These are phyloP conservation scores for Melospiza georgiana DNA, from an alignment of 2,113 vertebrate genomes.

Conservation along the genomic window DNA sequence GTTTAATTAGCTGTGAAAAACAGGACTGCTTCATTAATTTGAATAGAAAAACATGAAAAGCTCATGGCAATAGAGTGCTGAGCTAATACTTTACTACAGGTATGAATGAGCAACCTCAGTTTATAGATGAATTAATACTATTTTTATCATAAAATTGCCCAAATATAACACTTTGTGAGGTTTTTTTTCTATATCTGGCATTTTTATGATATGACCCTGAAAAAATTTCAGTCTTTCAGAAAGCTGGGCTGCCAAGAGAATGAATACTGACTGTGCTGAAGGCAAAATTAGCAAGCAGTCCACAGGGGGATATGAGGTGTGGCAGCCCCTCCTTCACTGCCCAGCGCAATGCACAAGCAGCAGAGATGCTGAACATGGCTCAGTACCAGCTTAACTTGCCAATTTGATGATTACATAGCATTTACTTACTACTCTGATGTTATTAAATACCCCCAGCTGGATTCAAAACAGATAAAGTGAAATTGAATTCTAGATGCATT, in stretches of 20 bases:
- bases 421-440: constrained; percentile 4
- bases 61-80: background rate
- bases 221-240: background rate
- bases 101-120: background rate
- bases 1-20: constrained; percentile 20
- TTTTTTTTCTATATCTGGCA: background rate
- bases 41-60: background rate
- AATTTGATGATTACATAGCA: background rate
- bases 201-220: background rate
- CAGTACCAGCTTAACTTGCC: background rate
- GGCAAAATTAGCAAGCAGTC: background rate
- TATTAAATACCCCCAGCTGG: background rate
- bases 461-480: constrained; percentile 5
- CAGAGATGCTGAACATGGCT: background rate
- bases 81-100: background rate
- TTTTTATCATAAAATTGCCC: background rate
- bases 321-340: background rate
- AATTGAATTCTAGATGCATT: background rate
- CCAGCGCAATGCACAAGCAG: background rate
- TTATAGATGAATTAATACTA: background rate
- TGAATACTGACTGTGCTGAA: background rate
- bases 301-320: background rate
- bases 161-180: background rate
- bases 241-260: background rate
- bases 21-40: background rate